Evolutionary conservation across 30 jellyfish, hydroid and myxozoan species (phyloP).

Genomic region (Catostylus mosaicus): DNA sequence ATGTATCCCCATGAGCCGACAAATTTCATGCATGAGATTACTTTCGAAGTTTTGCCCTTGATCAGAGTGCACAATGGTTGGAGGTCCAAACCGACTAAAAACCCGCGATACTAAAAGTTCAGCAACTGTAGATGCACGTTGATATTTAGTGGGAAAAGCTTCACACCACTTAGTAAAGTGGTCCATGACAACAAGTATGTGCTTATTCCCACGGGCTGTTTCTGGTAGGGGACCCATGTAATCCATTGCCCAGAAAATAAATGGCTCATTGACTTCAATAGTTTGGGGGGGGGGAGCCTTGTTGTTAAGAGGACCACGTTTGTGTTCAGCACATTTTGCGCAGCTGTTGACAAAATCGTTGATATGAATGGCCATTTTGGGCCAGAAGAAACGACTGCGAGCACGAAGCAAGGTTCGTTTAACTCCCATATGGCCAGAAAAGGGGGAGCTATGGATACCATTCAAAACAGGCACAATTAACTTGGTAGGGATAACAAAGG

Average conservation of each 20-base stretch:
- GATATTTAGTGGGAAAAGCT: constrained; percentile 18
- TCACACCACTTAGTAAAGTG: constrained; percentile 70
- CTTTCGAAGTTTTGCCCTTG: constrained; percentile 53
- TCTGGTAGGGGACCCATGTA: constrained; percentile 71
- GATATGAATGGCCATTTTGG: constrained; percentile 20
- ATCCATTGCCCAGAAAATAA: constrained; percentile 48
- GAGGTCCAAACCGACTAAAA: constrained; percentile 56
- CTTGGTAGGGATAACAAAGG: constrained; percentile 35
- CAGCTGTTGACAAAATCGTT: constrained; percentile 28
- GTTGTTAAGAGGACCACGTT: not conserved
- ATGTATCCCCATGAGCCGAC: constrained; percentile 31
- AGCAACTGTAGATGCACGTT: constrained; percentile 59
- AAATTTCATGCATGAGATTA: constrained; percentile 40
- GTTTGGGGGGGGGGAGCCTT: constrained; percentile 60
- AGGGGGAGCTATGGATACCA: constrained; percentile 55
- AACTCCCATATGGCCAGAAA: constrained; percentile 62
- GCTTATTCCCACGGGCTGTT: constrained; percentile 66
- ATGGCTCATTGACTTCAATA: constrained; percentile 55
- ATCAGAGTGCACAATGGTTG: constrained; percentile 47
- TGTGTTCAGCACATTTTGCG: constrained; percentile 37
- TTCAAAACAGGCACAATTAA: constrained; percentile 17
- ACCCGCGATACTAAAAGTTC: constrained; percentile 27
- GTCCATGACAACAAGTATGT: constrained; percentile 61
- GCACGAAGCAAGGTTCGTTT: constrained; percentile 30
- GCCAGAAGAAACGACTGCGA: constrained; percentile 57